Conservation (phyloP, 2,797 vertebrate genomes). For the Poecilia wingei region DNA sequence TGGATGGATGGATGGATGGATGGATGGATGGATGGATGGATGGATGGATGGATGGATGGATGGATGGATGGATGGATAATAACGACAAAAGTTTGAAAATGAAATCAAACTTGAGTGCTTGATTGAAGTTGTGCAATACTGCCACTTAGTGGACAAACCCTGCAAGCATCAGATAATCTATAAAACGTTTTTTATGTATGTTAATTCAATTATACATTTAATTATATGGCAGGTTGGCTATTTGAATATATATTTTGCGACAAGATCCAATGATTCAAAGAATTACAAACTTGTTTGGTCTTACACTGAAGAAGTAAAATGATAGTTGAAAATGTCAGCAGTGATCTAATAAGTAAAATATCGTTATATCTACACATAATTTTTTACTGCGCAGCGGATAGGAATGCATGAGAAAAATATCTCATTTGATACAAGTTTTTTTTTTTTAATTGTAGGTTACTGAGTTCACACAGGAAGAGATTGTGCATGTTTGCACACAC, state of each 20-base stretch:
- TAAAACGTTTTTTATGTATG: background rate
- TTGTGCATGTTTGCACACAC: background rate
- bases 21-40: background rate
- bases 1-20: too few species aligned
- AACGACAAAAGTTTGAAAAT: background rate
- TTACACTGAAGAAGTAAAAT: background rate
- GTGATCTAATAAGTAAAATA: background rate
- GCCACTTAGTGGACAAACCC: conserved; percentile 35
- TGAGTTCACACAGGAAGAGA: conserved; percentile 40
- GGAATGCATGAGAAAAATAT: background rate
- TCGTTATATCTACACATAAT: background rate
- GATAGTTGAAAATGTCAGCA: background rate
- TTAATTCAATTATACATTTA: background rate
- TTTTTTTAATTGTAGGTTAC: background rate
- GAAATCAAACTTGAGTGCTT: background rate
- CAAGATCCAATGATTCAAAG: background rate
- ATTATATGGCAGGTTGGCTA: background rate
- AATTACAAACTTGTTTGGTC: background rate
- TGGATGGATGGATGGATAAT: background rate
- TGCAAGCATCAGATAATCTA: background rate
- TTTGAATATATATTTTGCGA: background rate
- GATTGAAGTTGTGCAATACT: conserved; percentile 17
- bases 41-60: background rate
- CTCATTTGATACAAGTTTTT: background rate
- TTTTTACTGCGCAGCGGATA: background rate